Base-by-base conservation (phyloP, 2,888 invertebrate genomes). In the Ichneumoninae sp. region DNA sequence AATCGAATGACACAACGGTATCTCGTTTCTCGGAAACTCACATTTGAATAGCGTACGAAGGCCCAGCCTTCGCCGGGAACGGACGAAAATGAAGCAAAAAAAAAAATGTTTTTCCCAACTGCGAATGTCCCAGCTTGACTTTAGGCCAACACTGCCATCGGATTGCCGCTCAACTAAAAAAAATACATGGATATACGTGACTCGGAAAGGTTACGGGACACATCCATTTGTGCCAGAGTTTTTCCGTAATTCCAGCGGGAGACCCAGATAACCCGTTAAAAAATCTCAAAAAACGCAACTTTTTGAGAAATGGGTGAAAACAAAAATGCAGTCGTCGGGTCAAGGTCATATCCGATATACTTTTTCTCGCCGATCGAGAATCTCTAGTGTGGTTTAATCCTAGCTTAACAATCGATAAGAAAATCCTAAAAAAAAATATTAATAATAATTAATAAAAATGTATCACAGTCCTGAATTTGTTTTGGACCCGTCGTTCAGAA, bases 391-490 rank as follows among this genome's bases (percentile, higher is more conserved):
- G 13, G 26, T 26, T 57, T 26, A 57, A 57, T 57, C 3, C 10
- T 57, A 22, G 26, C 57, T 26, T 57, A 57, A 26, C 4, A 57
- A 26, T 26, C 8, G 19, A 54, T 54, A 54, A 7, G 52, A 54
- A 19, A 54, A 54, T 19, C 54, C 1, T 0, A 16, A 47, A 47
- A 13, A 22, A 57, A 57, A 57, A 57, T 10, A 40, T 40, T 8
- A 40, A 40, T 40, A 52, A n/a, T 8, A 22, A 22, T 26, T 26
- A 26, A 57, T 13, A 22, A 26, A 22, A 10, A 57, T 57, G 57
- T 57, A 57, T 57, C 57, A 57, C 57, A 57, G 57, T 22, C 22
- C 10, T 10, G 26, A 57, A 57, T 22, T 57, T 22, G 26, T 57
- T 22, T 57, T 57, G 57, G 57, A 57, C 22, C 22, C 26, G 26